Evolutionary conservation across 2,797 vertebrate genomes (phyloP), one percentile per base, ranked within the genome.

Genomic region (Sebastolobus altivelis): DNA sequence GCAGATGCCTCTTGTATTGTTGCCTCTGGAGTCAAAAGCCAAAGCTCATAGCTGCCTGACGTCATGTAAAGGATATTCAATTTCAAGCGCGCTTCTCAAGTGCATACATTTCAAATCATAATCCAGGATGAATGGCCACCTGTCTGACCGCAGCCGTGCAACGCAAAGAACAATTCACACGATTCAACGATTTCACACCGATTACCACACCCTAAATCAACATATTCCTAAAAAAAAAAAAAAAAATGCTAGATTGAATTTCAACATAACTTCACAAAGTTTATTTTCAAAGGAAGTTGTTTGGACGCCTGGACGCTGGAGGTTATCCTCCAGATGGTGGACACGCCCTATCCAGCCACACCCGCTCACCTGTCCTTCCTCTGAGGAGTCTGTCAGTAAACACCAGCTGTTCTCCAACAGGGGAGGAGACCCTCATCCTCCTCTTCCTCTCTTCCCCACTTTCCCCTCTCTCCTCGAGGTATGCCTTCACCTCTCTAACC

Each of bases 341-440:
- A 68, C 83, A 69, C 83, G 72, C 81, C 77, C 72, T 62, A n/a
- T 69, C 31, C 46, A 61, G 66, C 73, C 89, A 83, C 81, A 68
- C 86, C 82, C 72, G 80, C 84, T 90, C 88, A 93, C 89, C 89
- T 88, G 87, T 80, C 77, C 60, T 56, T 82, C 83, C 83, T 84
- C 87, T 80, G 70, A 72, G 56, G 65, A 78, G 14, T 59, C 59
- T 78, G 55, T 43, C 81, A 43, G 83, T 82, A 88, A 90, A 88
- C 84, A 86, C 79, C 88, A 93, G 92, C 94, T 89, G 89, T 89
- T 88, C 80, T 75, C 59, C 25, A 77, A 85, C 82, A 31, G 40
- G 2, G 68, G 70, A 77, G 71, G 61, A 81, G 55, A 80, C 16
- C 4, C 22, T 81, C 76, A 59, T 54, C 46, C 72, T 49, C 33